phyloP scores from a whole-genome alignment of 2,797 vertebrate species.

The Denticeps clupeoides region DNA sequence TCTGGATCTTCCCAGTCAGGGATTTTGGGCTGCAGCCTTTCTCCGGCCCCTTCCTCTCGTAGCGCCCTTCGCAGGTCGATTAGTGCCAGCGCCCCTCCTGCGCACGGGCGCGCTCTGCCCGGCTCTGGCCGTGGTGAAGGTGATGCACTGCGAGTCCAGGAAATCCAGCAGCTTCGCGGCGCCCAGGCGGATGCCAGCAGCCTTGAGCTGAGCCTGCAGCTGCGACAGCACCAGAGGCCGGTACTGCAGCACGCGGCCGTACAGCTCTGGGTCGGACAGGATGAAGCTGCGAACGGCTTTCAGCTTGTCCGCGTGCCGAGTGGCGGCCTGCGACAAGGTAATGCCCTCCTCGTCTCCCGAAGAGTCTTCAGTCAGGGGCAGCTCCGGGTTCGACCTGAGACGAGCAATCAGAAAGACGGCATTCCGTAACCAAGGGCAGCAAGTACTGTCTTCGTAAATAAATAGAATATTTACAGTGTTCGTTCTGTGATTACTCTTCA shows the following conservation, averaged over 20 bases:
- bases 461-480: too few relatives aligned
- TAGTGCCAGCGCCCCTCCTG: constrained; percentile 20
- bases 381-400: constrained; percentile 61
- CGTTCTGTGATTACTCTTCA: too few relatives aligned
- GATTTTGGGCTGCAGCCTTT: too few relatives aligned
- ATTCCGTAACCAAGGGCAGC: too few relatives aligned
- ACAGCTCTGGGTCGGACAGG: constrained; percentile 58
- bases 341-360: constrained; percentile 58
- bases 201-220: constrained; percentile 67
- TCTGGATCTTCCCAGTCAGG: too few relatives aligned
- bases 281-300: constrained; percentile 67
- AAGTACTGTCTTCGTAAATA: too few relatives aligned
- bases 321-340: constrained; percentile 63
- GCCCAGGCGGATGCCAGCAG: constrained; percentile 69
- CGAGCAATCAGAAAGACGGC: background rate
- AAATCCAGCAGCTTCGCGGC: constrained; percentile 74
- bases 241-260: constrained; percentile 72
- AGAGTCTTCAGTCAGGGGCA: constrained; percentile 37
- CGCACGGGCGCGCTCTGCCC: constrained; percentile 33
- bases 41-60: background rate
- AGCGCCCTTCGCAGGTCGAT: background rate
- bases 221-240: constrained; percentile 75
- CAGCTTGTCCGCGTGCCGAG: constrained; percentile 50
- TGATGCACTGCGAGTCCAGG: constrained; percentile 84
- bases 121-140: constrained; percentile 74